A percentile compares a stretch with the other conserved stretches of the same genome.
These are phyloP conservation scores for Ischnura elegans DNA, from an alignment of 2,888 invertebrate species.

Conservation along the genomic window DNA sequence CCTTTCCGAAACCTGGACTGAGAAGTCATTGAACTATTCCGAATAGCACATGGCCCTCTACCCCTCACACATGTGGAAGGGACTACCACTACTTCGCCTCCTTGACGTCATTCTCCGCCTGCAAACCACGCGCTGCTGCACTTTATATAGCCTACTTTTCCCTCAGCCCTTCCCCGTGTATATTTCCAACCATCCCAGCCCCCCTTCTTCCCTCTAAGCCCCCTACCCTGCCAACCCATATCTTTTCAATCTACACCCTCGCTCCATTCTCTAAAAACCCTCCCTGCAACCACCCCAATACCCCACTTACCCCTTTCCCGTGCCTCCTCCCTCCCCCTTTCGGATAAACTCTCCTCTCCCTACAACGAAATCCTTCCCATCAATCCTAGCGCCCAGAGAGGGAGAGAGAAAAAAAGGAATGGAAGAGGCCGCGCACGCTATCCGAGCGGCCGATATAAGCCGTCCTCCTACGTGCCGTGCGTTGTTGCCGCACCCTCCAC, in stretches of 20 bases:
- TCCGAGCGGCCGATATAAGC: conserved; percentile 34
- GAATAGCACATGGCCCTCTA: background rate
- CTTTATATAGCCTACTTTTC: background rate
- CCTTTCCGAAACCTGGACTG: background rate
- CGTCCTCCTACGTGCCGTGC: background rate
- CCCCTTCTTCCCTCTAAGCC: background rate
- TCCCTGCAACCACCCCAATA: background rate
- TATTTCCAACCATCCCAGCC: background rate
- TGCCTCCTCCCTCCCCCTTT: background rate
- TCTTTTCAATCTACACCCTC: conserved; percentile 16
- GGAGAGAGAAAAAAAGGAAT: background rate
- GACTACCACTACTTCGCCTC: background rate
- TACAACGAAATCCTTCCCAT: background rate
- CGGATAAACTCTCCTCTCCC: background rate
- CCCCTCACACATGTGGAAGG: background rate
- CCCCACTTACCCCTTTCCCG: background rate
- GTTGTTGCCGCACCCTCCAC: background rate
- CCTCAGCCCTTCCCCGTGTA: background rate
- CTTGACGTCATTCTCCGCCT: background rate
- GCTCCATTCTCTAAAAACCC: background rate
- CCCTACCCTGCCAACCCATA: background rate
- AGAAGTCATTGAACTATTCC: conserved; percentile 13
- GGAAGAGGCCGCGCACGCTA: background rate
- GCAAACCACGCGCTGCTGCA: background rate
- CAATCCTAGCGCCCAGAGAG: background rate